Evolutionary conservation across 2,797 vertebrate genomes (phyloP).

Genomic region (Chloroceryle amazona): DNA sequence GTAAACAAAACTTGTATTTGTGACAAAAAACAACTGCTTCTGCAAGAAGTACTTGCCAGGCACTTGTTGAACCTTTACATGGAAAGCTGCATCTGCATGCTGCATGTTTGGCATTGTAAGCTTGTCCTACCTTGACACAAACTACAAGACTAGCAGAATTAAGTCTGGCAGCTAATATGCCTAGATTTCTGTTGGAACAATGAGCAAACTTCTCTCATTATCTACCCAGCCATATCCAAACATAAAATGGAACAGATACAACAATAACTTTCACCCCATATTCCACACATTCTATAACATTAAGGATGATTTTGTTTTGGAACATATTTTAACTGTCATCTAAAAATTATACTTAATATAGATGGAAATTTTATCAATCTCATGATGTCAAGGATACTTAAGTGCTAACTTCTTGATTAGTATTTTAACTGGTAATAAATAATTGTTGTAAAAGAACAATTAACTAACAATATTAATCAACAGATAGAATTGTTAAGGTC

Average conservation of each 20-base stretch:
- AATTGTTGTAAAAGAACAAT: not conserved
- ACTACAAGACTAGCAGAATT: not conserved
- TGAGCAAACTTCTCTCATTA: not conserved
- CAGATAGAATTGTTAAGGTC: not conserved
- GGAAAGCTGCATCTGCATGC: not conserved
- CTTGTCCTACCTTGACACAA: not conserved
- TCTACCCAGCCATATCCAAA: not conserved
- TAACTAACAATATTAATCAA: not conserved
- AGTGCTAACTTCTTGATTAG: not conserved
- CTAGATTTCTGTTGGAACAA: not conserved
- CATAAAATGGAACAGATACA: not conserved
- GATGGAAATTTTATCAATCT: not conserved
- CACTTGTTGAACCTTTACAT: not conserved
- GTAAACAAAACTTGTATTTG: not conserved
- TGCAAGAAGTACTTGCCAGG: not conserved
- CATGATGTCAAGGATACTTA: not conserved
- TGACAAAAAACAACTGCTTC: not conserved
- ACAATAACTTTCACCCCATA: not conserved
- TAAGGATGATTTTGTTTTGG: not conserved
- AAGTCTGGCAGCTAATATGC: not conserved
- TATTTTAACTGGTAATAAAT: not conserved
- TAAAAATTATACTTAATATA: not conserved
- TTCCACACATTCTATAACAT: not conserved
- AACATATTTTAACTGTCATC: not conserved
- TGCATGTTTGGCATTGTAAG: not conserved